Conservation (phyloP, 2,797 vertebrate genomes). For the Calcarius lapponicus region DNA sequence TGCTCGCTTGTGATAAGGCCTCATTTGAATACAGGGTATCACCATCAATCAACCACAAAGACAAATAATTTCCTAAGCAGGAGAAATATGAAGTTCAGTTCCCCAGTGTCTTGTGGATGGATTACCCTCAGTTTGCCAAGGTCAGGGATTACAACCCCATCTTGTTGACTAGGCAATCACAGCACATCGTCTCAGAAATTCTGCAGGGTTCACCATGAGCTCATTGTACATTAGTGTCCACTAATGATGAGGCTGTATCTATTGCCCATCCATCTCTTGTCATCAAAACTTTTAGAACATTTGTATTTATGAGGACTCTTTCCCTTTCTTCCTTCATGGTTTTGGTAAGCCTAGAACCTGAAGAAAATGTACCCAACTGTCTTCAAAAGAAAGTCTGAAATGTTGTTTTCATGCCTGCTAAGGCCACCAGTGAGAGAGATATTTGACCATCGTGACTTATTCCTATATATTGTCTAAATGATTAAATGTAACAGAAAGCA, state of each 20-base stretch:
- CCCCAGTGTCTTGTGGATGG: neutral
- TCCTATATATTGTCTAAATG: neutral
- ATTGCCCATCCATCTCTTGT: neutral
- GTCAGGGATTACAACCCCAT: neutral
- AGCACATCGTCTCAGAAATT: neutral
- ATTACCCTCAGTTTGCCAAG: neutral
- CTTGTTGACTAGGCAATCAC: neutral
- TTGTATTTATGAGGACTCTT: neutral
- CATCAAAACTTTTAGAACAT: neutral
- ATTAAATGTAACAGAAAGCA: neutral
- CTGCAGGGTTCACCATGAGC: neutral
- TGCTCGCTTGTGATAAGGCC: neutral
- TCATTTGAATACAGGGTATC: neutral
- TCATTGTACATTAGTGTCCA: neutral
- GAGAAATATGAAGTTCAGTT: neutral
- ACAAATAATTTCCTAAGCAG: neutral
- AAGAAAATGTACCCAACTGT: rapidly evolving
- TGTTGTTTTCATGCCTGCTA: neutral
- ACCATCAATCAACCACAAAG: neutral
- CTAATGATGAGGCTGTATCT: neutral
- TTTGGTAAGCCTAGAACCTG: neutral
- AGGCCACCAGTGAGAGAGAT: neutral
- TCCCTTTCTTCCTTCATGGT: neutral
- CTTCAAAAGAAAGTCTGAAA: neutral
- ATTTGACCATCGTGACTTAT: neutral